Conservation (phyloP, 2,888 invertebrate species). For the Operophtera brumata region DNA sequence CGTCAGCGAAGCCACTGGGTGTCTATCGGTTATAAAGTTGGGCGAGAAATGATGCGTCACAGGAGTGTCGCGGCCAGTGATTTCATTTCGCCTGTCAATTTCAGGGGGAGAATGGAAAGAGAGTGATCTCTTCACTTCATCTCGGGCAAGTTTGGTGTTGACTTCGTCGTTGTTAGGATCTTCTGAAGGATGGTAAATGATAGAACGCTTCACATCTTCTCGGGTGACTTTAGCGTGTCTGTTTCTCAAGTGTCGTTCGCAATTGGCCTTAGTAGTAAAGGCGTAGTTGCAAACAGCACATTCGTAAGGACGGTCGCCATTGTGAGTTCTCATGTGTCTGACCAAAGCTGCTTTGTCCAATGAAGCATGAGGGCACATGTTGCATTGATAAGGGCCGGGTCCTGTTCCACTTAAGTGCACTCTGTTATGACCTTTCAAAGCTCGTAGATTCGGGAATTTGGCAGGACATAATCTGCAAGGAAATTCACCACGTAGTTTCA, state of each 20-base stretch:
- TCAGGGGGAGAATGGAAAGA: slow-evolving; percentile 80
- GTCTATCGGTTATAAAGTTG: slow-evolving; percentile 71
- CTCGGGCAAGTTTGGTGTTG: slow-evolving; percentile 76
- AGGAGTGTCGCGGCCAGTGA: slow-evolving; percentile 66
- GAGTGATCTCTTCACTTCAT: slow-evolving; percentile 79
- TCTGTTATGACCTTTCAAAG: slow-evolving; percentile 94
- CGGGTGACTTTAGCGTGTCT: slow-evolving; percentile 92
- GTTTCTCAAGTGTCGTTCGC: slow-evolving; percentile 96
- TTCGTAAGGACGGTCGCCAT: slow-evolving; percentile 96
- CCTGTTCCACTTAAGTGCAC: slow-evolving; percentile 90
- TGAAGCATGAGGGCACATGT: slow-evolving; percentile 94
- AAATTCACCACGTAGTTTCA: slow-evolving; percentile 94
- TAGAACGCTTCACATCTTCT: slow-evolving; percentile 93
- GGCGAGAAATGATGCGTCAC: slow-evolving; percentile 66
- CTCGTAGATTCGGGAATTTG: slow-evolving; percentile 92
- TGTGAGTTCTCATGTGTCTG: slow-evolving; percentile 95
- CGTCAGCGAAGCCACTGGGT: slow-evolving; percentile 63
- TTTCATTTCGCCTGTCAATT: slow-evolving; percentile 66
- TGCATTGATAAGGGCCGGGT: slow-evolving; percentile 92
- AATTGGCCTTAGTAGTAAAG: slow-evolving; percentile 98
- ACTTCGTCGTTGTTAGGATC: slow-evolving; percentile 90
- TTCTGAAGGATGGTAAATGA: slow-evolving; percentile 93
- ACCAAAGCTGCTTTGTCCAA: slow-evolving; percentile 95
- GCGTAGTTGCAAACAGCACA: slow-evolving; percentile 97
- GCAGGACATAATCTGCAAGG: slow-evolving; percentile 94